Base-by-base conservation (phyloP, 2,113 vertebrate species). In the Zeus faber region DNA sequence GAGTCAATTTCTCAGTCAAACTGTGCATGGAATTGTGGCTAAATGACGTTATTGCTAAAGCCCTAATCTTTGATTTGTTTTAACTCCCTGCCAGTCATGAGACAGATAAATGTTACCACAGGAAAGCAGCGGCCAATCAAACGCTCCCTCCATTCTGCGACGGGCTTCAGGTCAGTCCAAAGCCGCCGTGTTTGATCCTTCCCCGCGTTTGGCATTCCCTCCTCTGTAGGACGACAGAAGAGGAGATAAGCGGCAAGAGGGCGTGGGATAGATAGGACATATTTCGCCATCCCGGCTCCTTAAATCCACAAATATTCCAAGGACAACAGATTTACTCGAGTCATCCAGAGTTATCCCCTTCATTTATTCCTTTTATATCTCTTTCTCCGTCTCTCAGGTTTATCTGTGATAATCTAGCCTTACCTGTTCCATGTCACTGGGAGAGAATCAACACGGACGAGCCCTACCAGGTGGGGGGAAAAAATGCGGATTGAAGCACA, bases 341-440 rank as follows among this genome's bases (percentile, higher is more conserved):
- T 17, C 11, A n/a, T n/a, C n/a, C n/a, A n/a, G n/a, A n/a, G n/a
- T n/a, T n/a, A n/a, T n/a, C n/a, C n/a, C n/a, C n/a, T n/a, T n/a
- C n/a, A n/a, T n/a, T n/a, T n/a, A n/a, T n/a, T 18, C 47, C 45
- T 55, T 76, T 49, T 45, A 45, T 41, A 2, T 57, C 24, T 49
- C 35, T 65, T 75, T 43, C 43, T 69, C 1, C 62, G 76, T 82
- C 39, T 76, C 13, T 40, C 65, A 98, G 96, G 88, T 97, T 93
- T 58, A 95, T 97, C 79, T 96, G 95, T 88, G 94, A 95, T 83
- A 97, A 98, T 53, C 89, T 93, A 48, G 90, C 95, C 22, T 91
- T 97, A 41, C 94, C 95, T 33, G 79, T 97, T 57, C 96, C 96
- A 0, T 86, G 91, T 3, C 94, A 97, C 68, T 98, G 95, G 96